These are phyloP conservation scores for Mechanitis mazaeus DNA, from an alignment of 2,888 invertebrate species.

Conservation along the genomic window DNA sequence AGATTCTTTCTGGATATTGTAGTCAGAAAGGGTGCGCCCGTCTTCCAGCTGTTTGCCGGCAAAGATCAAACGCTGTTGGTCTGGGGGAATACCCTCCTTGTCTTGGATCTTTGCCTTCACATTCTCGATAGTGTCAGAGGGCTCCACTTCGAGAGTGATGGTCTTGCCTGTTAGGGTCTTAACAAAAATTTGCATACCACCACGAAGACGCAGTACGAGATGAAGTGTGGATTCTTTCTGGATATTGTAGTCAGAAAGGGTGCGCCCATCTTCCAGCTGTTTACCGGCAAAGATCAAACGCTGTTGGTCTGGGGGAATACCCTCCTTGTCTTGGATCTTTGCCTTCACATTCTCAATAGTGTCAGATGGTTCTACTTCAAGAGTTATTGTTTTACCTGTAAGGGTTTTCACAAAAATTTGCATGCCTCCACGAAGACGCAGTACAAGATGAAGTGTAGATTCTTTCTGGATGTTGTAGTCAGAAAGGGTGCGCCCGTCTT, in stretches of 20 bases:
- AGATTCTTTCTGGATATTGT: slow-evolving; percentile 30
- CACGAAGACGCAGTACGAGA: slow-evolving; percentile 42
- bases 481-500: slow-evolving; percentile 47
- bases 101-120: slow-evolving; percentile 36
- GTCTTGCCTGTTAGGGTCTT: slow-evolving; percentile 49
- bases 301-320: slow-evolving; percentile 75
- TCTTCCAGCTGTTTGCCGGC: slow-evolving; percentile 40
- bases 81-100: slow-evolving; percentile 41
- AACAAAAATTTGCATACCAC: slow-evolving; percentile 62
- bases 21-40: slow-evolving; percentile 29
- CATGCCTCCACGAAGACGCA: slow-evolving; percentile 52
- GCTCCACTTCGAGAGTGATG: slow-evolving; percentile 43
- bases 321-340: slow-evolving; percentile 63
- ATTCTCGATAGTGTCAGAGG: slow-evolving; percentile 53
- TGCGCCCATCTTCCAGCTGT: slow-evolving; percentile 51
- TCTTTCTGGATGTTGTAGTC: slow-evolving; percentile 52
- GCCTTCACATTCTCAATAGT: slow-evolving; percentile 50
- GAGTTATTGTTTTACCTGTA: slow-evolving; percentile 48
- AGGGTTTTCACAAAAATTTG: slow-evolving; percentile 57
- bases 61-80: slow-evolving; percentile 41
- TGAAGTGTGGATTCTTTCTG: slow-evolving; percentile 50
- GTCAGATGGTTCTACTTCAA: slow-evolving; percentile 47
- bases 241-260: slow-evolving; percentile 45
- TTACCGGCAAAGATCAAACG: slow-evolving; percentile 42
- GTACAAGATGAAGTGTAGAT: slow-evolving; percentile 42